Percentiles rank a stretch among this genome's conserved stretches.
Evolutionary conservation across 2,888 invertebrate genomes (phyloP).

Genomic region (Hedychridium roseum): DNA sequence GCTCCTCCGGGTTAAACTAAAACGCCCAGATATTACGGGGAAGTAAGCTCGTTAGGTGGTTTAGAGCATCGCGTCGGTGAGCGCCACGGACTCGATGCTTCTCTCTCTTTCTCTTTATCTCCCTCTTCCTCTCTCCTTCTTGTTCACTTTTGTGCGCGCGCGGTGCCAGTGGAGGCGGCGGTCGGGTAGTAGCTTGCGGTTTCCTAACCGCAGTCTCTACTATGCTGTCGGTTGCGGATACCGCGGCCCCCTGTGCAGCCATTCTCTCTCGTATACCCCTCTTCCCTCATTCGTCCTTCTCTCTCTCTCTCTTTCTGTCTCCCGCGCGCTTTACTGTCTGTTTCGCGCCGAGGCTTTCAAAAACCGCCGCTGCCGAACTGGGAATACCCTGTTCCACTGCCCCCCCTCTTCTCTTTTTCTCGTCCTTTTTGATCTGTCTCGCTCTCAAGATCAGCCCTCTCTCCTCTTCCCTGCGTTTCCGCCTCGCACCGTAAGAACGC

Average conservation of each 20-base stretch:
- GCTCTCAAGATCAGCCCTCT: conserved; percentile 25
- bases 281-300: not conserved
- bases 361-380: conserved; percentile 53
- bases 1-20: conserved; percentile 52
- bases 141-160: conserved; percentile 40
- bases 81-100: conserved; percentile 7
- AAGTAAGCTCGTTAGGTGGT: conserved; percentile 62
- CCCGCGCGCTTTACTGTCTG: conserved; percentile 41
- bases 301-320: conserved; percentile 15
- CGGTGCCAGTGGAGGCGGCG: conserved; percentile 24
- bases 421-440: too few relatives aligned
- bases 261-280: too few relatives aligned
- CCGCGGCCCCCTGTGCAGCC: conserved; percentile 34
- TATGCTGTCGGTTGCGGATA: conserved; percentile 53
- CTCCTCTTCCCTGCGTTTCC: not conserved
- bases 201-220: conserved; percentile 58
- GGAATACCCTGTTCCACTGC: too few relatives aligned
- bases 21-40: conserved; percentile 57
- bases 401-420: too few relatives aligned
- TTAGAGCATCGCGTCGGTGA: conserved; percentile 45
- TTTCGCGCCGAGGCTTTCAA: conserved; percentile 54
- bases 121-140: conserved; percentile 10
- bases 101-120: too few relatives aligned
- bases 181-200: conserved; percentile 60
- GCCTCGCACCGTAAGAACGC: conserved; percentile 29